A percentile compares a stretch with the other conserved stretches of the same genome.
Evolutionary conservation across 2,888 invertebrate species (phyloP).

Genomic region (Sphaerophoria rueppellii): DNA sequence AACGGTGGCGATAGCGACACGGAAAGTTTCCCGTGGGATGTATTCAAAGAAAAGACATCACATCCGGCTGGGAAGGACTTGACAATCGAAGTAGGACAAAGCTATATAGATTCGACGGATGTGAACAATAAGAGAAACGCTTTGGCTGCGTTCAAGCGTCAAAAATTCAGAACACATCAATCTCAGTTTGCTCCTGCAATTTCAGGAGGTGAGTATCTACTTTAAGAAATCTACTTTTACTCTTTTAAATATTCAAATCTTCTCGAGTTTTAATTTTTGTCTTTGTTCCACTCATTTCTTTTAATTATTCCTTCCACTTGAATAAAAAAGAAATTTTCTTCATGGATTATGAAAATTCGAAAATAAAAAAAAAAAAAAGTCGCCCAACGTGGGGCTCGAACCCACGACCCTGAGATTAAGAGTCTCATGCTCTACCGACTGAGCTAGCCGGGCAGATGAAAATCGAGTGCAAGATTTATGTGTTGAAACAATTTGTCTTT

Average conservation of each 20-base stretch:
- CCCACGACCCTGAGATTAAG: slow-evolving; percentile 87
- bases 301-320: slow-evolving; percentile 17
- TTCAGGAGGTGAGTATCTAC: slow-evolving; percentile 80
- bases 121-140: slow-evolving; percentile 72
- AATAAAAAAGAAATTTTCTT: slow-evolving; percentile 41
- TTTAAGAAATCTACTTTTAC: background rate
- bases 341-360: background rate
- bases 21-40: slow-evolving; percentile 21
- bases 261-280: background rate
- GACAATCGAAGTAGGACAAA: slow-evolving; percentile 24
- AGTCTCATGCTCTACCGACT: slow-evolving; percentile 86
- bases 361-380: slow-evolving; percentile 65
- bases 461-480: background rate
- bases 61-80: slow-evolving; percentile 40
- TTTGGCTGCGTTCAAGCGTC: slow-evolving; percentile 75
- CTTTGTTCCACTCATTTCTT: background rate
- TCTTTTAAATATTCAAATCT: background rate
- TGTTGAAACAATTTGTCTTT: background rate
- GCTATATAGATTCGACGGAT: slow-evolving; percentile 35
- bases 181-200: slow-evolving; percentile 79
- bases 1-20: slow-evolving; percentile 9
- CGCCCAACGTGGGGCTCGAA: slow-evolving; percentile 86
- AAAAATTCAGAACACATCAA: slow-evolving; percentile 73
- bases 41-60: slow-evolving; percentile 41
- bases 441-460: slow-evolving; percentile 83